Percentiles rank a stretch among this genome's conserved stretches.
These are phyloP conservation scores for Stratiomys singularior DNA, from an alignment of 2,888 invertebrate genomes.

Conservation along the genomic window DNA sequence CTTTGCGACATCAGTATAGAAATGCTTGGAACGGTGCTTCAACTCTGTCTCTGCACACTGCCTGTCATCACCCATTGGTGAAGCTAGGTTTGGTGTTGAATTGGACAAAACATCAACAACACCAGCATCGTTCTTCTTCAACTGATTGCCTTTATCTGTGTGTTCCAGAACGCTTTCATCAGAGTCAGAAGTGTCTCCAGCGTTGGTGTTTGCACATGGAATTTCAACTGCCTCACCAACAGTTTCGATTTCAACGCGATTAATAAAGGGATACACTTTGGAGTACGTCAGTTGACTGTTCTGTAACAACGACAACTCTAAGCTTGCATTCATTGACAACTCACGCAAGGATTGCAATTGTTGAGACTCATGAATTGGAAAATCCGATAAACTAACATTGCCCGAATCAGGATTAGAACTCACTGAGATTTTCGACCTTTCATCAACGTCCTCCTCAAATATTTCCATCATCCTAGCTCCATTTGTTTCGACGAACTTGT, in stretches of 20 bases:
- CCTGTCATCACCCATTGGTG: too few species aligned
- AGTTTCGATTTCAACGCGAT: conserved; percentile 48
- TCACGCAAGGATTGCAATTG: conserved; percentile 2
- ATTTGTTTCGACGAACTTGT: conserved; percentile 61
- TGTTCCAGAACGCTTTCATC: too few species aligned
- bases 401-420: conserved; percentile 64
- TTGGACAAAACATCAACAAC: too few species aligned
- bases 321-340: conserved; percentile 56
- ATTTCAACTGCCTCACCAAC: conserved; percentile 36
- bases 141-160: too few species aligned
- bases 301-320: conserved; percentile 59
- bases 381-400: conserved; percentile 63
- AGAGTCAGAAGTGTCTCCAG: too few species aligned
- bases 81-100: too few species aligned
- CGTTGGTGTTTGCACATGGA: too few species aligned
- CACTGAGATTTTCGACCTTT: conserved; percentile 12
- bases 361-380: conserved; percentile 55
- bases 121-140: too few species aligned
- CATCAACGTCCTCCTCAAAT: not conserved
- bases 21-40: too few species aligned
- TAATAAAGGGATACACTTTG: conserved; percentile 49
- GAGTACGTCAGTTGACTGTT: conserved; percentile 58
- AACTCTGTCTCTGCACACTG: too few species aligned
- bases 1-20: not conserved
- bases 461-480: conserved; percentile 58